phyloP scores from a whole-genome alignment of 1,140 invertebrate species.

The Apis cerana region DNA sequence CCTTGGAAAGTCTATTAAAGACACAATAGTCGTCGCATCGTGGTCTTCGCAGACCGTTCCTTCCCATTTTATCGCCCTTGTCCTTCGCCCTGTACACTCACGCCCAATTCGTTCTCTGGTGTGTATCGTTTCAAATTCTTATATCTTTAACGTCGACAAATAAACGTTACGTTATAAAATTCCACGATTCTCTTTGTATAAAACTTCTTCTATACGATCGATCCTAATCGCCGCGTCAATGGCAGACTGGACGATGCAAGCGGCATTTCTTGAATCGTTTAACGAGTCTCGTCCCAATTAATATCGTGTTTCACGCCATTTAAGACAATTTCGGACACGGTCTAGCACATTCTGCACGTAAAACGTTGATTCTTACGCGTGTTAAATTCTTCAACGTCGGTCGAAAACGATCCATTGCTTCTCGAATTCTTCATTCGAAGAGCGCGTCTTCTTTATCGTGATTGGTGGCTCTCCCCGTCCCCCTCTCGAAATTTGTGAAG shows the following conservation, averaged over 20 bases:
- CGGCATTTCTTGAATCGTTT: background rate
- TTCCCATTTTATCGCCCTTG: background rate
- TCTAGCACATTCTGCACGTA: too few species aligned
- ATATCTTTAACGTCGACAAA: too few species aligned
- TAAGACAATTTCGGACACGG: background rate
- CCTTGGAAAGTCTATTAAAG: slow-evolving; percentile 25
- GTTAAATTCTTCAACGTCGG: too few species aligned
- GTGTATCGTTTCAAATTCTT: too few species aligned
- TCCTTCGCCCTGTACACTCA: background rate
- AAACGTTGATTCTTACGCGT: too few species aligned
- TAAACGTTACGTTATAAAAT: background rate
- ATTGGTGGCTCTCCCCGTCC: background rate
- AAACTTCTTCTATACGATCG: background rate
- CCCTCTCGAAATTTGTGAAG: background rate
- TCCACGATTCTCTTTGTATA: too few species aligned
- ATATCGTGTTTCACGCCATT: background rate
- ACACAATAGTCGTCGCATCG: slow-evolving; percentile 8
- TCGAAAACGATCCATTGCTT: too few species aligned
- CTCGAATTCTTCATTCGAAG: too few species aligned
- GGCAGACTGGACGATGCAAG: background rate
- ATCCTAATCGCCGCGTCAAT: background rate
- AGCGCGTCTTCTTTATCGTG: background rate
- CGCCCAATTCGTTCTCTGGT: too few species aligned
- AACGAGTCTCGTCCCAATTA: background rate
- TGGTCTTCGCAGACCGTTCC: background rate